Evolutionary conservation across 2,113 vertebrate species (phyloP).

Genomic region (Channa argus): DNA sequence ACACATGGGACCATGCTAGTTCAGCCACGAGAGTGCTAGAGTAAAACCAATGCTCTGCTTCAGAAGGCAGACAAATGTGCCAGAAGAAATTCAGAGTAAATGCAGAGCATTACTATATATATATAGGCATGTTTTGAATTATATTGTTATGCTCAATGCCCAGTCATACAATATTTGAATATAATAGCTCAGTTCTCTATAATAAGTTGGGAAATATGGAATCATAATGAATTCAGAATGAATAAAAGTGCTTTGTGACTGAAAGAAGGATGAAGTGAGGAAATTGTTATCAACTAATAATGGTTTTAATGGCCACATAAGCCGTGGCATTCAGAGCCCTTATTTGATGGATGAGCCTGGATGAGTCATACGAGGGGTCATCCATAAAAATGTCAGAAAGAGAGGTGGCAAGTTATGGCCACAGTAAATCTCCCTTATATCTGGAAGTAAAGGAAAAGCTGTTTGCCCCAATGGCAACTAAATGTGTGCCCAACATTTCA

Average conservation of each 20-base stretch:
- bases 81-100: neutral
- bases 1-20: slow-evolving; percentile 17
- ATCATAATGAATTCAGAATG: slow-evolving; percentile 40
- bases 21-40: slow-evolving; percentile 4
- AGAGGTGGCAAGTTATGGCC: slow-evolving; percentile 60
- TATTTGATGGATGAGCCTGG: slow-evolving; percentile 55
- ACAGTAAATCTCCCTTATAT: slow-evolving; percentile 69
- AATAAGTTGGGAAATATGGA: slow-evolving; percentile 17
- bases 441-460: slow-evolving; percentile 17
- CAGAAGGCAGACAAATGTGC: neutral
- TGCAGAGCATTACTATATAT: neutral
- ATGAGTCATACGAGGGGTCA: slow-evolving; percentile 61
- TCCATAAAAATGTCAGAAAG: slow-evolving; percentile 73
- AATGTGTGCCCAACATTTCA: neutral
- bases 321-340: slow-evolving; percentile 32
- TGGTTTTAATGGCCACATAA: slow-evolving; percentile 55
- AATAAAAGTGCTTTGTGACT: slow-evolving; percentile 37
- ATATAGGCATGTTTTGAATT: neutral
- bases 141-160: neutral
- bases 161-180: neutral
- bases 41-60: slow-evolving; percentile 10
- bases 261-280: slow-evolving; percentile 42
- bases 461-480: neutral
- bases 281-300: slow-evolving; percentile 56
- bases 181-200: neutral